These are phyloP conservation scores for Drosophila subsilvestris DNA, from an alignment of 2,888 invertebrate species.

Conservation along the genomic window DNA sequence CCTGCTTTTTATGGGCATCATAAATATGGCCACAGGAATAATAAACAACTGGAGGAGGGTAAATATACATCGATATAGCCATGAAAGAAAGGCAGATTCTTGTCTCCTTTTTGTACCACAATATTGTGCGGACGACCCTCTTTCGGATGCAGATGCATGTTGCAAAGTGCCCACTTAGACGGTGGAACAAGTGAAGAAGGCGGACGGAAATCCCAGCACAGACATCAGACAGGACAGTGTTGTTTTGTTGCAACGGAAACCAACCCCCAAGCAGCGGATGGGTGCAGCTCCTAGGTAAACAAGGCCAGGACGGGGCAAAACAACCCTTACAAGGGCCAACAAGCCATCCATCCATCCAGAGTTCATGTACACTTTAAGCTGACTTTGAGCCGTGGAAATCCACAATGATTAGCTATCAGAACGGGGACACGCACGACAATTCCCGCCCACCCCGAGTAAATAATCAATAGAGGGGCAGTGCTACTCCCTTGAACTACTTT, in stretches of 20 bases:
- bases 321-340: slow-evolving; percentile 61
- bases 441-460: slow-evolving; percentile 38
- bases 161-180: slow-evolving; percentile 48
- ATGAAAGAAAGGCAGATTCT: slow-evolving; percentile 15
- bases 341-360: slow-evolving; percentile 37
- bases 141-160: slow-evolving; percentile 23
- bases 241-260: slow-evolving; percentile 24
- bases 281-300: slow-evolving; percentile 66
- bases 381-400: slow-evolving; percentile 61
- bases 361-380: slow-evolving; percentile 69
- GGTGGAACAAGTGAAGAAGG: slow-evolving; percentile 51
- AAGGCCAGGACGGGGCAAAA: slow-evolving; percentile 36
- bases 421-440: slow-evolving; percentile 62
- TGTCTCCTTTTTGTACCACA: slow-evolving; percentile 53
- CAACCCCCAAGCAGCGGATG: slow-evolving; percentile 56
- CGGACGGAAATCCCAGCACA: slow-evolving; percentile 57
- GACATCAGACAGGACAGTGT: slow-evolving; percentile 52
- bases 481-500: slow-evolving; percentile 41
- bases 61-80: slow-evolving; percentile 22
- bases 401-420: slow-evolving; percentile 55
- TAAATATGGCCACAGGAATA: slow-evolving; percentile 40
- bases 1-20: slow-evolving; percentile 37
- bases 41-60: slow-evolving; percentile 33
- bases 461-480: slow-evolving; percentile 57
- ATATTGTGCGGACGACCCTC: slow-evolving; percentile 63